These are phyloP conservation scores for Poeciliopsis occidentalis DNA, from an alignment of 2,113 vertebrate species.

Conservation along the genomic window DNA sequence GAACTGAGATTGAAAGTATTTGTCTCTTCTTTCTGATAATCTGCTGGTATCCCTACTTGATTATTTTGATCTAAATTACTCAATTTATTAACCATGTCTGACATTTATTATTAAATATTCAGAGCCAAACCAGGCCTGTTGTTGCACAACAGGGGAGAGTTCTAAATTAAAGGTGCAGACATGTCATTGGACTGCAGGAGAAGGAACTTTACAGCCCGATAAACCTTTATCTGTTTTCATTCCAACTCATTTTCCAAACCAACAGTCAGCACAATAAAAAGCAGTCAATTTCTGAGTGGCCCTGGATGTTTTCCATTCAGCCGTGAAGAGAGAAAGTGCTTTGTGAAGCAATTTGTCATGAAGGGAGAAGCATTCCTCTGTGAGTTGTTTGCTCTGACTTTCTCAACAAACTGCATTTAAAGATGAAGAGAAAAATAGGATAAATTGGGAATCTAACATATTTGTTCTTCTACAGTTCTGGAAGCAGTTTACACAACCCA, in stretches of 20 bases:
- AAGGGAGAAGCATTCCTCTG: too few species aligned
- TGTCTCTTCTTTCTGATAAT: too few species aligned
- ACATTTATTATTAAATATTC: too few species aligned
- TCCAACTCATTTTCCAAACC: constrained; percentile 48
- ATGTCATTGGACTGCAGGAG: not conserved
- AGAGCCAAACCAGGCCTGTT: too few species aligned
- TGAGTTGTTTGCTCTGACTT: too few species aligned
- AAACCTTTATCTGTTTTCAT: constrained; percentile 58
- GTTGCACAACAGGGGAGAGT: not conserved
- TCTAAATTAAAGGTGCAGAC: constrained; percentile 12
- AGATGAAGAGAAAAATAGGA: not conserved
- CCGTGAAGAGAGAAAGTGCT: too few species aligned
- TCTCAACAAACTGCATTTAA: not conserved
- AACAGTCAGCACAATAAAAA: constrained; percentile 57
- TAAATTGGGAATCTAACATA: not conserved
- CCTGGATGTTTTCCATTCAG: too few species aligned
- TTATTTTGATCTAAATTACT: too few species aligned
- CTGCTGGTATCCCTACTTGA: too few species aligned
- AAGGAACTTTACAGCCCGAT: constrained; percentile 40
- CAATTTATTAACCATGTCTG: too few species aligned
- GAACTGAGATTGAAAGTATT: too few species aligned
- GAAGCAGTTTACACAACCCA: not conserved
- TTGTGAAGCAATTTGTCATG: too few species aligned
- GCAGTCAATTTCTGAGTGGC: not conserved
- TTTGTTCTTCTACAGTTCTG: not conserved